phyloP scores from a whole-genome alignment of 2,113 vertebrate species.

The Eudorcas thomsonii region DNA sequence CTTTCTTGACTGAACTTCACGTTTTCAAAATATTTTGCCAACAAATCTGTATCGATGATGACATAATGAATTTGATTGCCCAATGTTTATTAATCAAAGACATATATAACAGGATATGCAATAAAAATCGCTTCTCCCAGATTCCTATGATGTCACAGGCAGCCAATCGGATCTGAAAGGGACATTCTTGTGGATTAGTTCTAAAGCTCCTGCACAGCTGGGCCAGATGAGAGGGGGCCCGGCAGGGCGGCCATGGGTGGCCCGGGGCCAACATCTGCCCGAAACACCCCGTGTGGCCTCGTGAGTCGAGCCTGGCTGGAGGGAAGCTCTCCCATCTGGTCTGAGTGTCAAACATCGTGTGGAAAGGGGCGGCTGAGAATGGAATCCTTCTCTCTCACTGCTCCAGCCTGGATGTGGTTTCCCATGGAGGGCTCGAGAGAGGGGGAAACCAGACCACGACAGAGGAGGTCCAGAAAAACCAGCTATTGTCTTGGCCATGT shows the following conservation, averaged over 20 bases:
- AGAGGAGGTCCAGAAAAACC: not conserved
- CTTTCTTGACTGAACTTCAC: not conserved
- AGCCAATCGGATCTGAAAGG: conserved; percentile 34
- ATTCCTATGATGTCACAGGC: conserved; percentile 59
- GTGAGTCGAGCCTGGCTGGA: not conserved
- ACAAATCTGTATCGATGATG: not conserved
- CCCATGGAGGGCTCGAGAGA: accelerated
- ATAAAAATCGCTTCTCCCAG: conserved; percentile 14
- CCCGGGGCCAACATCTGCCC: conserved; percentile 22
- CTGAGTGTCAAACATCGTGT: not conserved
- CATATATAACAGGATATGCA: conserved; percentile 25
- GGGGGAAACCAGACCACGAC: accelerated
- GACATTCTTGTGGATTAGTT: conserved; percentile 60
- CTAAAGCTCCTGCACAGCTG: conserved; percentile 62
- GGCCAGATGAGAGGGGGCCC: conserved; percentile 39
- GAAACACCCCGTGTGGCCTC: not conserved
- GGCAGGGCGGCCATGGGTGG: not conserved
- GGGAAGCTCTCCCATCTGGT: not conserved
- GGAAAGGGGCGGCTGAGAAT: not conserved
- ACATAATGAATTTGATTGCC: conserved; percentile 37
- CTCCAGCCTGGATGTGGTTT: not conserved
- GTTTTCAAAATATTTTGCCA: conserved; percentile 23
- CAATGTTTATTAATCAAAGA: conserved; percentile 57
- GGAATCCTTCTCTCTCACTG: not conserved
- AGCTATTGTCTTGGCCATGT: accelerated